A percentile compares a stretch with the other conserved stretches of the same genome.
Conservation (phyloP, 2,797 vertebrate species). For the Myiothlypis coronata region DNA sequence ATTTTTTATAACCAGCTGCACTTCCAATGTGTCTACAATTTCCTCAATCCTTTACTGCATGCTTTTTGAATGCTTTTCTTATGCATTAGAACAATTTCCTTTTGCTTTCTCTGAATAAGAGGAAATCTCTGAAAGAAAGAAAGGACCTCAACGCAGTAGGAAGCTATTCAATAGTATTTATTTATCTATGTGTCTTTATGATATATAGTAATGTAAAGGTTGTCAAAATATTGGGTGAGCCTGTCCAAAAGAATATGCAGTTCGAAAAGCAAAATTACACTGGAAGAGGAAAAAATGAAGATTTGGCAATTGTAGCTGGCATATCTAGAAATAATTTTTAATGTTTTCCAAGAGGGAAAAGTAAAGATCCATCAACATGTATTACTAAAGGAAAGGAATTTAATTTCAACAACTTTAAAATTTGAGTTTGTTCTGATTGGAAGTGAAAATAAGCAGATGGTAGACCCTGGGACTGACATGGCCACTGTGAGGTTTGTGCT, state of each 20-base stretch:
- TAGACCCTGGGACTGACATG: not conserved
- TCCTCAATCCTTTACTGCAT: fast-evolving
- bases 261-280: not conserved
- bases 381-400: not conserved
- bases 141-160: not conserved
- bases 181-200: not conserved
- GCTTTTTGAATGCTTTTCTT: not conserved
- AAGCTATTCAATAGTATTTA: not conserved
- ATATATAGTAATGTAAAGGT: not conserved
- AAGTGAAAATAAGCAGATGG: not conserved
- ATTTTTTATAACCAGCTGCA: not conserved
- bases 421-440: not conserved
- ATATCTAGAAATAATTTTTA: not conserved
- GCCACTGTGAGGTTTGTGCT: not conserved
- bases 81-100: not conserved
- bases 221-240: not conserved
- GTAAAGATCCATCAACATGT: not conserved
- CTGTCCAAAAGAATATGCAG: not conserved
- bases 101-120: not conserved
- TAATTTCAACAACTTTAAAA: not conserved
- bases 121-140: not conserved
- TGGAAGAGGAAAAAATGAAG: not conserved
- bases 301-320: not conserved
- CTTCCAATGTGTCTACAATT: not conserved
- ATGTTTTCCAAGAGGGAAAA: not conserved